phyloP scores from a whole-genome alignment of 1,140 invertebrate species.

The Mycetomoellerius zeteki region DNA sequence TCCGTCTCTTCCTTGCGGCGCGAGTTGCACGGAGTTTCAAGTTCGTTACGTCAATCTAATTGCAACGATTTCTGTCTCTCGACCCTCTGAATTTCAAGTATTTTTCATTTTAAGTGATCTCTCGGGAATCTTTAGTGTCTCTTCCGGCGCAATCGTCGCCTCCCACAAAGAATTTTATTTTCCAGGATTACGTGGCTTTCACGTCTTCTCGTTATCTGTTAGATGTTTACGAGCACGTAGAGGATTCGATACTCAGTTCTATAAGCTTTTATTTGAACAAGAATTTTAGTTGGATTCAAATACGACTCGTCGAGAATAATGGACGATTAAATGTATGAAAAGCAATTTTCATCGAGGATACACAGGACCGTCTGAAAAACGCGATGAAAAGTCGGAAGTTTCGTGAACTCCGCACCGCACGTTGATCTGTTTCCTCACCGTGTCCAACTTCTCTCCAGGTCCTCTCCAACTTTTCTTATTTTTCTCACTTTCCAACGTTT shows the following conservation, averaged over 20 bases:
- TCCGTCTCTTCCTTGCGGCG: slow-evolving; percentile 38
- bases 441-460: neutral
- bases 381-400: slow-evolving; percentile 2
- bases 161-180: slow-evolving; percentile 3
- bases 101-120: slow-evolving; percentile 44
- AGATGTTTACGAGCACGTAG: neutral
- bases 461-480: slow-evolving; percentile 6
- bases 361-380: neutral
- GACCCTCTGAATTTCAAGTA: slow-evolving; percentile 56
- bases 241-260: neutral
- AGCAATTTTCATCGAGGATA: slow-evolving; percentile 15
- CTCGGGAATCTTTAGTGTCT: slow-evolving; percentile 9
- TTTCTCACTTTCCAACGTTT: slow-evolving; percentile 27
- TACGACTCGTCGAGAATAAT: neutral
- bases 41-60: slow-evolving; percentile 58
- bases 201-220: neutral
- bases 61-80: slow-evolving; percentile 29
- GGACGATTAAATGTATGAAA: slow-evolving; percentile 14
- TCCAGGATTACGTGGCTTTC: neutral
- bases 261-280: neutral
- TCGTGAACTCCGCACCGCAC: slow-evolving; percentile 19
- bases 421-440: neutral
- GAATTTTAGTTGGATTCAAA: neutral
- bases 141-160: neutral
- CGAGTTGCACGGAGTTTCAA: slow-evolving; percentile 47